Conservation (phyloP, 2,113 vertebrate genomes). For the Gnathonemus longibarbis region DNA sequence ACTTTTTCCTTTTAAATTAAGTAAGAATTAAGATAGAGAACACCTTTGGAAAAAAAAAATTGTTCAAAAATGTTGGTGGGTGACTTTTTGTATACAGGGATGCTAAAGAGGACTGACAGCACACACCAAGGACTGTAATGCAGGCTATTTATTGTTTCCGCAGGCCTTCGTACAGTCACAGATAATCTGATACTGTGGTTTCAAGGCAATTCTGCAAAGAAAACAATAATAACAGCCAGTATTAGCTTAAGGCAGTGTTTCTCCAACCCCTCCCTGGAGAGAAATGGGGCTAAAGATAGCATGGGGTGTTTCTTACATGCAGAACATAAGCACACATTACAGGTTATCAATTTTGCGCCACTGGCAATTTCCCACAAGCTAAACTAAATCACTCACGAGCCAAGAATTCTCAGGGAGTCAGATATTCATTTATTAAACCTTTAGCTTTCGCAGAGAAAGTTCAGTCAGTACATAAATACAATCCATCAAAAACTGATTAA, state of each 20-base stretch:
- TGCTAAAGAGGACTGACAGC: not conserved
- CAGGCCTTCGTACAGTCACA: not conserved
- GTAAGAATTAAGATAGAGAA: not conserved
- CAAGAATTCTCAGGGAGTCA: not conserved
- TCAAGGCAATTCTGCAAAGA: not conserved
- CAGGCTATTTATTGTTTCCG: not conserved
- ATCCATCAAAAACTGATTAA: not conserved
- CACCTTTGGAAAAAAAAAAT: not conserved
- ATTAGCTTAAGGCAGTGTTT: not conserved
- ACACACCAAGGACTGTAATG: not conserved
- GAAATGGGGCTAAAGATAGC: not conserved
- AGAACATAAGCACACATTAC: not conserved
- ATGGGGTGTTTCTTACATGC: not conserved
- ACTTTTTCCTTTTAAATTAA: not conserved
- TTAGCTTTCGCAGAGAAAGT: not conserved
- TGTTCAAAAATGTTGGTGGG: not conserved
- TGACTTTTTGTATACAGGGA: not conserved
- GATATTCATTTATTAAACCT: conserved; percentile 12
- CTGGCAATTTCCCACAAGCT: not conserved
- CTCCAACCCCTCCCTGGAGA: not conserved
- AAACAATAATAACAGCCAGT: not conserved
- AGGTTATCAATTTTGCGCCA: not conserved
- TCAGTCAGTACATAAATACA: conserved; percentile 29
- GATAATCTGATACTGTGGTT: not conserved
- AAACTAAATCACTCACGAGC: not conserved